Percentiles rank a stretch among this genome's conserved stretches.
Conservation (phyloP, 2,113 vertebrate genomes). For the Saccopteryx bilineata region DNA sequence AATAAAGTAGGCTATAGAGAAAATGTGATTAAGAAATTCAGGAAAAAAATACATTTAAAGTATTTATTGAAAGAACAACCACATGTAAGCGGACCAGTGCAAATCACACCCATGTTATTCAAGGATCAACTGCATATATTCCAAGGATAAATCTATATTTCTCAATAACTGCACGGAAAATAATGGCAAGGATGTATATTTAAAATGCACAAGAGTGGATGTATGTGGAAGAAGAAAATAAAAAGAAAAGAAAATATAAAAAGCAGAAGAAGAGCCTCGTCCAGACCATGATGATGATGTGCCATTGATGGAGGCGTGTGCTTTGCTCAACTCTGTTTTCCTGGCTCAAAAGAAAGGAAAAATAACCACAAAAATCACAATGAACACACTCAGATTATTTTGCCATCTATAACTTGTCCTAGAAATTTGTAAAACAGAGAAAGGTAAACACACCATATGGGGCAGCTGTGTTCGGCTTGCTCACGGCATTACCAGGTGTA, state of each 20-base stretch:
- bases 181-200: too few species aligned
- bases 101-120: too few species aligned
- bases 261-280: neutral
- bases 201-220: neutral
- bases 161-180: too few species aligned
- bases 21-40: neutral
- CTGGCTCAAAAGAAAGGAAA: neutral
- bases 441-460: neutral
- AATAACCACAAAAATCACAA: neutral
- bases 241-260: neutral
- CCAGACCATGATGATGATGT: neutral
- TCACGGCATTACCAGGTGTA: too few species aligned
- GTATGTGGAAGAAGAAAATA: neutral
- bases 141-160: too few species aligned
- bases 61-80: too few species aligned
- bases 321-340: neutral
- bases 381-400: neutral
- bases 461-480: too few species aligned
- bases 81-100: too few species aligned
- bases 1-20: neutral
- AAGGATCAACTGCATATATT: too few species aligned
- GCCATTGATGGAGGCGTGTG: neutral
- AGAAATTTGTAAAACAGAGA: neutral
- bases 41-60: too few species aligned
- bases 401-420: neutral